Percentiles rank a stretch among this genome's conserved stretches.
Evolutionary conservation across 2,797 vertebrate species (phyloP).

Genomic region (Perodicticus potto): DNA sequence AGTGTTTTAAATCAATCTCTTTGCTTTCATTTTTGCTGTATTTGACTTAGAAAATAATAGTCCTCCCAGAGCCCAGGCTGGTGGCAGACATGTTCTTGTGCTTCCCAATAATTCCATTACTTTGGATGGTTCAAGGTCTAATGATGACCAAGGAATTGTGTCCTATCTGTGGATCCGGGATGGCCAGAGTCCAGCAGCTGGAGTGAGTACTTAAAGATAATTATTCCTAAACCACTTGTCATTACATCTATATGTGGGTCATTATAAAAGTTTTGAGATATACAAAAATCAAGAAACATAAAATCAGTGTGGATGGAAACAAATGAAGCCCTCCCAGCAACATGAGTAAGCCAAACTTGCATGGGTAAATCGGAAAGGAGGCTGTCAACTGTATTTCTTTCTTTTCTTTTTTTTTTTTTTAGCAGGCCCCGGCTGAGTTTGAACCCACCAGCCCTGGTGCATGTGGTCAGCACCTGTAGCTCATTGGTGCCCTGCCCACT

Average conservation of each 20-base stretch:
- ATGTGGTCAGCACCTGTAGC: too few relatives aligned
- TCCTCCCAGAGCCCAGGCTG: constrained; percentile 91
- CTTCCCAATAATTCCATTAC: constrained; percentile 95
- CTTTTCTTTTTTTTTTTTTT: too few relatives aligned
- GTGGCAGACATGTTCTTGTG: constrained; percentile 93
- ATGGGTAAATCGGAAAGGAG: too few relatives aligned
- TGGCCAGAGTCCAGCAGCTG: constrained; percentile 94
- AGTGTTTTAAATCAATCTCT: constrained; percentile 72
- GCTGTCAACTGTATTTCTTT: too few relatives aligned
- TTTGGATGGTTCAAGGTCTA: constrained; percentile 93
- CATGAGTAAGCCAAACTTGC: too few relatives aligned
- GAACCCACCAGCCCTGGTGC: too few relatives aligned
- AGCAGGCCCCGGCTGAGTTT: too few relatives aligned
- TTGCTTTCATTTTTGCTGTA: constrained; percentile 78
- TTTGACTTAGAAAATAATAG: constrained; percentile 89
- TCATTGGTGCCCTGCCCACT: too few relatives aligned
- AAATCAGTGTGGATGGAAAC: too few relatives aligned
- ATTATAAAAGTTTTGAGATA: too few relatives aligned
- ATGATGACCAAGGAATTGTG: constrained; percentile 90
- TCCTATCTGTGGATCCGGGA: constrained; percentile 94
- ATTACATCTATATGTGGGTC: background rate
- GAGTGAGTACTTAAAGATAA: constrained; percentile 89
- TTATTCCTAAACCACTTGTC: background rate
- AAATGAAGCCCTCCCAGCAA: too few relatives aligned
- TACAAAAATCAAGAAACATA: too few relatives aligned